These are phyloP conservation scores for Xestia c-nigrum DNA, from an alignment of 2,888 invertebrate genomes.

Conservation along the genomic window DNA sequence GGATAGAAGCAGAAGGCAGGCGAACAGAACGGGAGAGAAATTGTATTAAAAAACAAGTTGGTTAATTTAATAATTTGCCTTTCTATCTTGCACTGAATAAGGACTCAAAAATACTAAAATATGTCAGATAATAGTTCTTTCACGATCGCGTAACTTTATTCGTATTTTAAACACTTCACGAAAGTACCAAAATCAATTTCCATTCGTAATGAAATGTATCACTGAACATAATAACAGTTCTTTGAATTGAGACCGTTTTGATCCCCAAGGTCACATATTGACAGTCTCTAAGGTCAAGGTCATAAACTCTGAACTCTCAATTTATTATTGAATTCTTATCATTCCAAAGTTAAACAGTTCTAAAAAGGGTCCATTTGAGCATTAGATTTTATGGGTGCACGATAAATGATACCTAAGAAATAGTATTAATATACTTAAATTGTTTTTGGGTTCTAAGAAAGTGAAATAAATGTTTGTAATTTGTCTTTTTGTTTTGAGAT, in stretches of 20 bases:
- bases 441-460: constrained; percentile 17
- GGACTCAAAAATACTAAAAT: background rate
- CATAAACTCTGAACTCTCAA: constrained; percentile 33
- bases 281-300: constrained; percentile 33
- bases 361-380: constrained; percentile 37
- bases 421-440: constrained; percentile 32
- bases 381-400: constrained; percentile 36
- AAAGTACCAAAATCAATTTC: background rate
- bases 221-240: background rate
- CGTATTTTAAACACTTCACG: background rate
- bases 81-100: background rate
- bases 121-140: background rate
- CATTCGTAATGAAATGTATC: background rate
- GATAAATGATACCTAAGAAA: constrained; percentile 36
- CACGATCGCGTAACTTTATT: too few species aligned
- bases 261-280: constrained; percentile 30
- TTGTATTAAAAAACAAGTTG: too few species aligned
- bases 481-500: background rate
- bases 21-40: background rate
- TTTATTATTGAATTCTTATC: constrained; percentile 57
- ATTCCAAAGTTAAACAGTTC: constrained; percentile 30
- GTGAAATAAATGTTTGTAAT: background rate
- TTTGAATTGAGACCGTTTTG: background rate
- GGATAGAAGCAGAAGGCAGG: background rate
- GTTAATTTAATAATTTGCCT: background rate